Evolutionary conservation across 1,140 invertebrate species (phyloP).

Genomic region (Acyrthosiphon pisum): DNA sequence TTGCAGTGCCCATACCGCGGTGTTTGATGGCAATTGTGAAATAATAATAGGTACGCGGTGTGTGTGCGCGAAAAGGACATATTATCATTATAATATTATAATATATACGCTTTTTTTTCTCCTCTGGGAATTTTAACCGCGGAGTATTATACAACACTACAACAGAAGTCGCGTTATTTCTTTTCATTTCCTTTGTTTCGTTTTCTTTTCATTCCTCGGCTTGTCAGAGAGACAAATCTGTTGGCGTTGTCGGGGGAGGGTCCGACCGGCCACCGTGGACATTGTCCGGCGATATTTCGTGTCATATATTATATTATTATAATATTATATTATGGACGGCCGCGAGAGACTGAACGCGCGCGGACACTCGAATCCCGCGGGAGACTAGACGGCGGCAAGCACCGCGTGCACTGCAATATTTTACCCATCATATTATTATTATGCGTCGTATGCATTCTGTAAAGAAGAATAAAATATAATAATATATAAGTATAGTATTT

Average conservation of each 20-base stretch:
- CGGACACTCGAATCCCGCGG: conserved; percentile 1
- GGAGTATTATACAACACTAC: not conserved
- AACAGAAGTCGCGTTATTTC: not conserved
- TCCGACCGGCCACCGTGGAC: not conserved
- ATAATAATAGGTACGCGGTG: not conserved
- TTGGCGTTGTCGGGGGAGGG: not conserved
- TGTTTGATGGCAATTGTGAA: not conserved
- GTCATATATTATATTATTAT: not conserved
- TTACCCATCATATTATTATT: not conserved
- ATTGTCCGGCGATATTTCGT: conserved; percentile 11
- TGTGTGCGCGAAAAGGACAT: not conserved
- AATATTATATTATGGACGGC: not conserved
- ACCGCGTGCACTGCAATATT: not conserved
- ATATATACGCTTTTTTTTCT: not conserved
- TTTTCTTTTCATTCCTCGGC: not conserved
- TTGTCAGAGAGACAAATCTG: conserved; percentile 17
- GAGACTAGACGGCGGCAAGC: not conserved
- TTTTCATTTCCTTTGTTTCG: not conserved
- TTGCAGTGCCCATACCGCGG: not conserved
- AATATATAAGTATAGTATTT: not conserved
- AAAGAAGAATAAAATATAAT: not conserved
- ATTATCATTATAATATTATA: not conserved
- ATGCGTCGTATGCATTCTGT: not conserved
- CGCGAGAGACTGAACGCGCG: not conserved
- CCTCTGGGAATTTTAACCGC: not conserved